Base-by-base conservation (phyloP, 2,888 invertebrate species). In the Sesia apiformis region DNA sequence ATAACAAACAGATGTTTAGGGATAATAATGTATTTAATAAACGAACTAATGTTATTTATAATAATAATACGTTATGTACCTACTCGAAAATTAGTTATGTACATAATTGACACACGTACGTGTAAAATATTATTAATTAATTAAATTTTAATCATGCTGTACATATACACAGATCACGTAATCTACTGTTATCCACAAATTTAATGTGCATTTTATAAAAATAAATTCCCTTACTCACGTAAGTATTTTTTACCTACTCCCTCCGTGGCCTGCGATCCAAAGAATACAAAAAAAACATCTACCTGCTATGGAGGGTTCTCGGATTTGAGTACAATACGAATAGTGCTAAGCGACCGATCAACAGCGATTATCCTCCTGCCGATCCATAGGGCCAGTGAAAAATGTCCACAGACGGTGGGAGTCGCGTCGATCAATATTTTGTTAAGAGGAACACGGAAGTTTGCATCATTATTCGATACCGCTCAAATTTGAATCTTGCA, bases 391-490 rank as follows among this genome's bases (percentile, higher is more conserved):
- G 40, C 69, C 72, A 77, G 76, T 75, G 70, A 78, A 82, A 74
- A 77, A 81, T 84, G 78, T 79, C 73, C 70, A 73, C 63, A 60
- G 66, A 70, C 71, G 70, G 68, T 57, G 72, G 67, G 70, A 74
- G 74, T 73, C 75, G 75, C 69, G 76, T 74, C 82, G 86, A 89
- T 89, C 86, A 83, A 87, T 88, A 87, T 87, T 84, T 80, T 76
- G 78, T 76, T 69, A 73, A 73, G 72, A 72, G 74, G 69, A 70
- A 70, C 66, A 75, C 74, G 81, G 81, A 84, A 86, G 80, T 76
- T 74, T 72, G 69, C 72, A 76, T 76, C 70, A 68, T 70, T 76
- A 74, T 74, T 68, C 66, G 53, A 70, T 72, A 75, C 75, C 74
- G 78, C 78, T 74, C 64, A 78, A 83, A 76, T 82, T 83, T 74